Base-by-base conservation (phyloP, 2,113 vertebrate genomes). In the Lampris megalopsis region DNA sequence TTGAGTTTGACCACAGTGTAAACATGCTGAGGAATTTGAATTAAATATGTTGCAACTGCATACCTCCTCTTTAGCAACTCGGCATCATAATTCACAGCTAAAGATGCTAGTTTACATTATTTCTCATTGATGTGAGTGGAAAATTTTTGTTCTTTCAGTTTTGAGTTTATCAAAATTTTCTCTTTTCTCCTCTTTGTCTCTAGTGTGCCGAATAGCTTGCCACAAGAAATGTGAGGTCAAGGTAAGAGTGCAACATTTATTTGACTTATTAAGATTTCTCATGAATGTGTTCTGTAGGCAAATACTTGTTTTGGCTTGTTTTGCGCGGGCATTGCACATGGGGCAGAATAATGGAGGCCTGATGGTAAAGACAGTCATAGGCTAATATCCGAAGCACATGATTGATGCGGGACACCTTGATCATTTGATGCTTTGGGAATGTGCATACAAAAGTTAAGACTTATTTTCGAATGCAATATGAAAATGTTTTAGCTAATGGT, bases 201-300 rank as follows among this genome's bases (percentile, higher is more conserved):
- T 70, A 97, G 96, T 96, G 82, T 97, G 96, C 92, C 95, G 95
- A 57, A 88, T 96, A 85, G 93, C 94, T 61, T 97, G 96, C 94
- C 96, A 97, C 94, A 95, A 94, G 94, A 96, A 96, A 94, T 97
- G 96, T 91, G 96, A 97, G 93, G 94, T 93, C 80, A 97, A 97
- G 96, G 96, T 97, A 97, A 96, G 96, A 86, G 4, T 42, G 40
- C 35, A 24, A 24, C 24, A 24, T 24, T 24, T 24, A 24, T 24
- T 24, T 24, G 24, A 24, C 24, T 24, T 24, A 24, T 24, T 24
- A 24, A 24, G 24, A 24, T 24, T 24, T 24, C 24, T 24, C 24
- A 24, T 24, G 24, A 24, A 24, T 24, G 24, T 24, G 24, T 24
- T 24, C 24, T 24, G 24, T 24, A 24, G 24, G 24, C 24, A 24